A percentile compares a stretch with the other conserved stretches of the same genome.
Evolutionary conservation across 2,888 invertebrate genomes (phyloP).

Genomic region (Hirudinaria manillensis): DNA sequence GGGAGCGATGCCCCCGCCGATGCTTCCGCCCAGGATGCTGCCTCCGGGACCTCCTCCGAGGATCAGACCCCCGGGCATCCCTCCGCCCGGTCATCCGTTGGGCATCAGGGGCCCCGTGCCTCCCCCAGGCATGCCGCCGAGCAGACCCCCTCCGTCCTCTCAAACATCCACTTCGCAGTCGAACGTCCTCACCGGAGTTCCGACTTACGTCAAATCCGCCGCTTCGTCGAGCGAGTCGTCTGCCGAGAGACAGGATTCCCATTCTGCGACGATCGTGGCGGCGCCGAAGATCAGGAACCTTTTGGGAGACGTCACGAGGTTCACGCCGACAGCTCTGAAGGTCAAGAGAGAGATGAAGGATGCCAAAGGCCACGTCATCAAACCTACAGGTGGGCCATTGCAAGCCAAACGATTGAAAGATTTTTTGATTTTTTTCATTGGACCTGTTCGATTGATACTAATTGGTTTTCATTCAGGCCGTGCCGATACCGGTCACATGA

Average conservation of each 20-base stretch:
- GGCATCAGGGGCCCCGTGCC: conserved; percentile 40
- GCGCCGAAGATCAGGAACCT: conserved; percentile 79
- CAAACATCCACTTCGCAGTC: conserved; percentile 51
- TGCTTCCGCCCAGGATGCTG: conserved; percentile 48
- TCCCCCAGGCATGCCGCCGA: conserved; percentile 44
- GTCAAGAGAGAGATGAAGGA: conserved; percentile 72
- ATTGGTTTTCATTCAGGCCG: too few species aligned
- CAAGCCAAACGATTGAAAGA: not conserved
- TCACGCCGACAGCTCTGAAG: conserved; percentile 84
- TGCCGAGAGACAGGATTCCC: not conserved
- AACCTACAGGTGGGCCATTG: conserved; percentile 28
- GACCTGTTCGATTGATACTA: not conserved
- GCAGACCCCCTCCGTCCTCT: conserved; percentile 44
- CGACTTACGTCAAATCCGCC: conserved; percentile 69
- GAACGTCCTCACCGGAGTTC: conserved; percentile 74
- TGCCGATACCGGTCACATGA: not conserved
- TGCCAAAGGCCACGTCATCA: conserved; percentile 44
- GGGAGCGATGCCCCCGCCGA: conserved; percentile 44
- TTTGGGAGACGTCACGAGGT: conserved; percentile 77
- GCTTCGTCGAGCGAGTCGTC: conserved; percentile 24
- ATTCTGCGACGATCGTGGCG: conserved; percentile 74
- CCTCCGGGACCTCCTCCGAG: conserved; percentile 53
- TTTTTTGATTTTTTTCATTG: not conserved
- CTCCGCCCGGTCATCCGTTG: conserved; percentile 62
- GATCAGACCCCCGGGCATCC: conserved; percentile 47